Base-by-base conservation (phyloP, 2,888 invertebrate genomes). In the Patella depressa region DNA sequence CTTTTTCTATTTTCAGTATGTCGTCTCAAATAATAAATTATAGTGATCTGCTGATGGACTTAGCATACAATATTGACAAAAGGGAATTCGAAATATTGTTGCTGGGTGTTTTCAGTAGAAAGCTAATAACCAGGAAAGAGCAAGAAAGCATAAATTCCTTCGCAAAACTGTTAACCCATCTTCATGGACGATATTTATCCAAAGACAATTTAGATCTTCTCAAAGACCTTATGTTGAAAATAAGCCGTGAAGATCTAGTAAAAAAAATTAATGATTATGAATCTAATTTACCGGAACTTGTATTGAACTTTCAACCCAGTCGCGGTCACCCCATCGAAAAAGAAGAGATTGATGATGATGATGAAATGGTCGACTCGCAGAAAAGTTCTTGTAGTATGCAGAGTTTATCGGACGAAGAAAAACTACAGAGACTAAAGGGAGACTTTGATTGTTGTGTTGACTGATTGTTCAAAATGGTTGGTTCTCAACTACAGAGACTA, bases 31-130 rank as follows among this genome's bases (percentile, higher is more conserved):
- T 9, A 45, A 45, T 45, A 19, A 65, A 65, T 12, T 74, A 74
- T n/a, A 57, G 59, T 15, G 15, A 74, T 34, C 45, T 74, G 4
- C 55, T 74, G 15, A 57, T 74, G 74, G 74, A 74, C 3, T 45
- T 74, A 5, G 59, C 74, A 12, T 45, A 57, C 3, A 17, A 34
- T 29, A 59, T 74, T 45, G 59, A 54, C 15, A 24, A 24, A 4
- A 34, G n/a, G 14, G 74, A 74, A 15, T 59, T 74, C 2, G 45
- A 57, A 2, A 57, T 59, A n/a, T 15, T 74, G 11, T 45, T 45
- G 2, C 24, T 74, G 45, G 74, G 59, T 14, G 59, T 74, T 11
- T 74, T 19, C 34, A 57, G 57, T n/a, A 45, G 59, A n/a, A 74
- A 74, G n/a, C n/a, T 59, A 3, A 59, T 74, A n/a, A 53, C 24